Percentiles rank a stretch among this genome's conserved stretches.
phyloP scores from a whole-genome alignment of 2,888 invertebrate species.

The Parasteatoda lunata region DNA sequence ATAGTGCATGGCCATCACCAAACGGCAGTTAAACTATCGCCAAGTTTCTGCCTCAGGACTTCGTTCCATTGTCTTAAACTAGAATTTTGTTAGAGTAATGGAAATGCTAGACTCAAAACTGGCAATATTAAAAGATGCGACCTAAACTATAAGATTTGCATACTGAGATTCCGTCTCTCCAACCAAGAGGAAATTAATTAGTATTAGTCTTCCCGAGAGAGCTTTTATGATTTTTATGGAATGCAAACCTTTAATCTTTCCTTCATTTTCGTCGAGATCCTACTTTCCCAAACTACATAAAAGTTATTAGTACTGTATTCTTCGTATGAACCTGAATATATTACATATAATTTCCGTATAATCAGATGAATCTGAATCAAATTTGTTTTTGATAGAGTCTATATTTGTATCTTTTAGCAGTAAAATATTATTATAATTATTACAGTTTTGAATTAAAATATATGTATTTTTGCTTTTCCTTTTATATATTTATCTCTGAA shows the following conservation, averaged over 20 bases:
- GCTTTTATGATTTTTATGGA: neutral
- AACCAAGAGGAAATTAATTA: neutral
- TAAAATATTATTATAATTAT: too few species aligned
- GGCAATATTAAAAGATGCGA: neutral
- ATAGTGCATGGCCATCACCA: slow-evolving; percentile 25
- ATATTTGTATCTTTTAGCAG: too few species aligned
- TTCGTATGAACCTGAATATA: too few species aligned
- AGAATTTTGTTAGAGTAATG: neutral
- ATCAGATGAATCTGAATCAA: too few species aligned
- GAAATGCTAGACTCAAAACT: neutral
- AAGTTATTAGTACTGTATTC: too few species aligned
- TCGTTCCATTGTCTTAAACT: neutral
- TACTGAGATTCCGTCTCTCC: neutral
- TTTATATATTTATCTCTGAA: too few species aligned
- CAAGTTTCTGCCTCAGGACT: slow-evolving; percentile 13
- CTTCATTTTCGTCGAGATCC: neutral
- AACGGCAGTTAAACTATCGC: slow-evolving; percentile 43
- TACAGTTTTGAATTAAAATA: too few species aligned
- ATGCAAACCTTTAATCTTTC: neutral
- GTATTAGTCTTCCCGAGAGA: neutral
- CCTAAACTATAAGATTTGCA: neutral
- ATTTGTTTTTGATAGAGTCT: too few species aligned
- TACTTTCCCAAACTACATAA: too few species aligned
- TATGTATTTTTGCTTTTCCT: too few species aligned
- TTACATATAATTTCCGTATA: too few species aligned